Evolutionary conservation across 2,888 invertebrate species (phyloP), one percentile per base, ranked within the genome.

Genomic region (Cephus pygmeus): DNA sequence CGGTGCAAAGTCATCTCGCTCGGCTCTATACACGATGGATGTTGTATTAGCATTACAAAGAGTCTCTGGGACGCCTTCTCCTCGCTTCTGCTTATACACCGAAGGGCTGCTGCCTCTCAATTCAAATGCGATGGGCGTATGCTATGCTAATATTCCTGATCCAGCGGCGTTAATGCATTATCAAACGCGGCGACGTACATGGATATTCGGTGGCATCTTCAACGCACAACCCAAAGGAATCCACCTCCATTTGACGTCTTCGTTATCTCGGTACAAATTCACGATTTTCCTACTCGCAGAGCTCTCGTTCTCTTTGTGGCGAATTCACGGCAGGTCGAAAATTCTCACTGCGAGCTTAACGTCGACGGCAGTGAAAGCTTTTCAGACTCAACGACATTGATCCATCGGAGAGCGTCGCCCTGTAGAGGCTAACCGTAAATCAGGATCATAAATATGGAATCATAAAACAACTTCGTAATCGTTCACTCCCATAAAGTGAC

Each of bases 111-210:
- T 84, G 83, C 83, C 81, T 82, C 81, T 80, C 91, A 89, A 91
- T 91, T 91, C 91, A 90, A 90, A 91, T 88, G 90, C 89, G 90
- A 90, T 90, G 91, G 90, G 90, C 91, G 91, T 91, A 90, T 87
- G 91, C 89, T 91, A 91, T 91, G 91, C 90, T 91, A 90, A 91
- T 91, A 90, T 90, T 86, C 87, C 84, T 40, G 88, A 88, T 89
- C 89, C 88, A 87, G 86, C 86, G 87, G 89, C 89, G 91, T 90
- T 91, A 91, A 91, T 91, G 91, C 89, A 89, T 90, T 91, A 90
- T 90, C 90, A 89, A 90, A 90, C 89, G 86, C 86, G 87, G 85
- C 85, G 86, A 87, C 68, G 73, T 34, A 73, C 69, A 30, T 69
- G 34, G 31, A 30, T 73, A 35, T 69, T 40, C 77, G 34, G 34